Percentiles rank a stretch among this genome's conserved stretches.
Conservation (phyloP, 2,888 invertebrate species). For the Emmelina monodactyla region DNA sequence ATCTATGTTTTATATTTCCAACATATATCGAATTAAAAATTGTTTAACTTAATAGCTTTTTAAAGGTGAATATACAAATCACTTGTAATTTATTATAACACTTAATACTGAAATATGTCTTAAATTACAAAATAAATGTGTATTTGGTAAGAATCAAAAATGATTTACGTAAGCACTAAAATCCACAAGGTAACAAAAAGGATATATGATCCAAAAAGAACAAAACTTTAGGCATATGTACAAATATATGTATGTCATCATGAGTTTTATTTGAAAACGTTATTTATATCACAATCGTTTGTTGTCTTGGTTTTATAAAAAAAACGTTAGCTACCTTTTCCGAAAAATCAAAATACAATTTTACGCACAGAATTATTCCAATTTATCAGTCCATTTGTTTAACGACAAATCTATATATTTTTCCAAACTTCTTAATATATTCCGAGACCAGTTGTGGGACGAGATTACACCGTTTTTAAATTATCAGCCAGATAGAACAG, state of each 20-base stretch:
- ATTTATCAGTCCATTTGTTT: too few species aligned
- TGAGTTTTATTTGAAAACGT: too few species aligned
- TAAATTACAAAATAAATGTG: neutral
- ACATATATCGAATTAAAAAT: too few species aligned
- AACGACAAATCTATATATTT: too few species aligned
- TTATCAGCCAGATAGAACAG: slow-evolving; percentile 31
- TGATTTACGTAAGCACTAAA: neutral
- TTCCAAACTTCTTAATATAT: slow-evolving; percentile 32
- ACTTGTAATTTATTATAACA: neutral
- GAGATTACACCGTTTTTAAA: slow-evolving; percentile 33
- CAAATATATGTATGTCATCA: too few species aligned
- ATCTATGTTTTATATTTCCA: too few species aligned
- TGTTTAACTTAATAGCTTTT: too few species aligned
- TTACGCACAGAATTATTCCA: too few species aligned
- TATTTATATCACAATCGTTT: too few species aligned
- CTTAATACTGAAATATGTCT: neutral
- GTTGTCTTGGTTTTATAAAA: too few species aligned
- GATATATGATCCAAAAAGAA: neutral
- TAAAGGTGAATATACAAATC: neutral
- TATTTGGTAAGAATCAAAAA: neutral
- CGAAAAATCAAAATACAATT: too few species aligned
- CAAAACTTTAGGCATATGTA: neutral
- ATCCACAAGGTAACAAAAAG: neutral
- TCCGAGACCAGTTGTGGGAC: slow-evolving; percentile 26
- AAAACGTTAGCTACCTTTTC: too few species aligned